These are phyloP conservation scores for Rhipidura dahli DNA, from an alignment of 2,113 vertebrate species.

Conservation along the genomic window DNA sequence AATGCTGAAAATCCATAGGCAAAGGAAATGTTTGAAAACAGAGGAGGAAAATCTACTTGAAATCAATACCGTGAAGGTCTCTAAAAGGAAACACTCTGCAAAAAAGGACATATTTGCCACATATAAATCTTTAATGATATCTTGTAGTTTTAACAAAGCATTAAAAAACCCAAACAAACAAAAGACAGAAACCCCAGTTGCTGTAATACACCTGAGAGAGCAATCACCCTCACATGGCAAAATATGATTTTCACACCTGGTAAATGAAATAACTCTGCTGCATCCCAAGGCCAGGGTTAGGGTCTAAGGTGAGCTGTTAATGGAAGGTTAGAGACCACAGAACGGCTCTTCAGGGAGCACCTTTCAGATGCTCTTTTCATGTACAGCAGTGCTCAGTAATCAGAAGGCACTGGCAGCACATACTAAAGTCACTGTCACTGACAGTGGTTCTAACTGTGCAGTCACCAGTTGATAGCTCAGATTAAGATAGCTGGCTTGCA, in stretches of 20 bases:
- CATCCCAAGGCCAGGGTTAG: slow-evolving; percentile 59
- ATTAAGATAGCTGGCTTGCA: not conserved
- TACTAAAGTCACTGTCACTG: slow-evolving; percentile 31
- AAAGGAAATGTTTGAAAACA: slow-evolving; percentile 37
- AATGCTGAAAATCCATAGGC: slow-evolving; percentile 40
- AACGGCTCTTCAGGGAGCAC: slow-evolving; percentile 64
- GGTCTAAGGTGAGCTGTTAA: slow-evolving; percentile 70
- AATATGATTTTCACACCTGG: slow-evolving; percentile 75
- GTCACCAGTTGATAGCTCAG: not conserved
- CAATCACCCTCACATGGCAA: slow-evolving; percentile 59
- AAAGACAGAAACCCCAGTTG: not conserved
- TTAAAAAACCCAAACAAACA: not conserved
- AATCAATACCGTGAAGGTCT: not conserved
- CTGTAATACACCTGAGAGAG: slow-evolving; percentile 42
- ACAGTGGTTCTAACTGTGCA: not conserved
- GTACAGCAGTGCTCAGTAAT: slow-evolving; percentile 27
- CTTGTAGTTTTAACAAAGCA: slow-evolving; percentile 52
- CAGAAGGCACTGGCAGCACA: slow-evolving; percentile 42
- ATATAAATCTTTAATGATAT: slow-evolving; percentile 58
- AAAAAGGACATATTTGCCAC: slow-evolving; percentile 35
- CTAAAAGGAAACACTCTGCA: slow-evolving; percentile 29
- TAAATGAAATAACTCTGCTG: slow-evolving; percentile 66
- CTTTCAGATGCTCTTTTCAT: slow-evolving; percentile 64
- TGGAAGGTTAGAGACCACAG: slow-evolving; percentile 69
- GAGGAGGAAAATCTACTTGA: slow-evolving; percentile 32